Evolutionary conservation across 2,888 invertebrate species (phyloP).

Genomic region (Pseudococcus jackbeardsleyi): DNA sequence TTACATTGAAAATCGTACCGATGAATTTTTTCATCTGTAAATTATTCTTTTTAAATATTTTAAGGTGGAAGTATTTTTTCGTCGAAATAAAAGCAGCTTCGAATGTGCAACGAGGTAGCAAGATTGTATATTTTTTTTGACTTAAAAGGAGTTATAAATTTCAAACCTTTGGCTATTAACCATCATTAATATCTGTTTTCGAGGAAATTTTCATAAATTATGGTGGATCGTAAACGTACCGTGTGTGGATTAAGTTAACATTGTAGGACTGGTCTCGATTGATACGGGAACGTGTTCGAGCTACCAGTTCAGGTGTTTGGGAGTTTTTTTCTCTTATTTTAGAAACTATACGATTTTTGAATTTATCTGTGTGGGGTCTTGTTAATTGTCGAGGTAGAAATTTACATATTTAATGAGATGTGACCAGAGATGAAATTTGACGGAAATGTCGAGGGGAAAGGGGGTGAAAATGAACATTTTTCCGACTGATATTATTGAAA

Average conservation of each 20-base stretch:
- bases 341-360: neutral
- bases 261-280: constrained; percentile 57
- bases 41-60: neutral
- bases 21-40: neutral
- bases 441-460: no score
- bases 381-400: neutral
- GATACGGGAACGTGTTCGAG: constrained; percentile 55
- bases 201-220: constrained; percentile 63
- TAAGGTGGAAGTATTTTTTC: neutral
- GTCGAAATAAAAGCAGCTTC: neutral
- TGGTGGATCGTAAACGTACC: constrained; percentile 58
- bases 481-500: no score
- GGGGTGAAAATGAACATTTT: no score
- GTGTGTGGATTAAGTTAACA: constrained; percentile 61
- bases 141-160: constrained; percentile 61
- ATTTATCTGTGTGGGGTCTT: constrained; percentile 27
- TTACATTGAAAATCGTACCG: neutral
- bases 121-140: constrained; percentile 38
- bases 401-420: constrained; percentile 3
- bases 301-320: constrained; percentile 58
- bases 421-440: neutral
- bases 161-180: constrained; percentile 55
- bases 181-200: constrained; percentile 61
- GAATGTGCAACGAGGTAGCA: neutral
- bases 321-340: constrained; percentile 44